phyloP scores from a whole-genome alignment of 2,797 vertebrate species.

The Gallinago solitaria region DNA sequence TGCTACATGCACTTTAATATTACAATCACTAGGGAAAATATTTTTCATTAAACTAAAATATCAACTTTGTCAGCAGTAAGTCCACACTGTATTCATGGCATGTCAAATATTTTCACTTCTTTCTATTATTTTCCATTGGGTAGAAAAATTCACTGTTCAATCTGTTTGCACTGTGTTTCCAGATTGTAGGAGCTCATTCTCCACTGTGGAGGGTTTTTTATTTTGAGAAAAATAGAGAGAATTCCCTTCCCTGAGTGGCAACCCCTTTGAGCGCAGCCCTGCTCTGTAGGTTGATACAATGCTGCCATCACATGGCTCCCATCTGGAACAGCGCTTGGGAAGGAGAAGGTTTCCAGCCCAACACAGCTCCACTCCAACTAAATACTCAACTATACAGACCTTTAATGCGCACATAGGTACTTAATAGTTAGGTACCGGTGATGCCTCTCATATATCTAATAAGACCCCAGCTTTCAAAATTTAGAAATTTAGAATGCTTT shows the following conservation, averaged over 20 bases:
- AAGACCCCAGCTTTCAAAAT: background rate
- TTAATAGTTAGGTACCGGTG: background rate
- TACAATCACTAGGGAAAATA: background rate
- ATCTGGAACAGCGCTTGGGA: background rate
- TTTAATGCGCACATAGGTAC: fast-evolving
- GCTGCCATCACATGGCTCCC: slow-evolving; percentile 70
- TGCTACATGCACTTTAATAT: background rate
- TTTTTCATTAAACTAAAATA: background rate
- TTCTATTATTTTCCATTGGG: background rate
- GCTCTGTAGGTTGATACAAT: slow-evolving; percentile 34
- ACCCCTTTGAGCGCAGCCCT: background rate
- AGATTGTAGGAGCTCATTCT: background rate
- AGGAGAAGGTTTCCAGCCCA: background rate
- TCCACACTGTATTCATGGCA: background rate
- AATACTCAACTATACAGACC: background rate
- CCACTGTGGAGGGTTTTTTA: fast-evolving
- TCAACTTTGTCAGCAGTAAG: background rate
- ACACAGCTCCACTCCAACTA: background rate
- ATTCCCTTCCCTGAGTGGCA: background rate
- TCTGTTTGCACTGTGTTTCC: background rate
- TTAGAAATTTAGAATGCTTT: background rate
- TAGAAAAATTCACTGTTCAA: background rate
- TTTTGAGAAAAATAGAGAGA: background rate
- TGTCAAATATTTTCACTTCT: background rate
- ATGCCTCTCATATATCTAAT: background rate